Base-by-base conservation (phyloP, 1,140 invertebrate genomes). In the Onthophagus taurus region DNA sequence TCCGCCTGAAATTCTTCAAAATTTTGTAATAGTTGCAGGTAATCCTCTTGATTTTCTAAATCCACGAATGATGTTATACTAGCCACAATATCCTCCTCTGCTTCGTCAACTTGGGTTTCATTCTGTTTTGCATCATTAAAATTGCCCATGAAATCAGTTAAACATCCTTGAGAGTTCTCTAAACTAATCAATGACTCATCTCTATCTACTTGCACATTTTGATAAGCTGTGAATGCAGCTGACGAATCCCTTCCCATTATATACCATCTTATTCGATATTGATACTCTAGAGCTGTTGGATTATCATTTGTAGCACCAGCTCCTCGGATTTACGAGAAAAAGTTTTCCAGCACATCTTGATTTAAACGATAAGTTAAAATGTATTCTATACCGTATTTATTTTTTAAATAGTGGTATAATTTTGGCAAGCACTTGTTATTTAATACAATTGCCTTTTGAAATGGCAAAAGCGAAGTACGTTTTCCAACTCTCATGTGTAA, bases 281-380 rank as follows among this genome's bases (percentile, higher is more conserved):
- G 44, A 29, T 49, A 52, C 6, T 52, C 39, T 26, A 54, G 19
- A 3, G 52, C 38, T 31, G 42, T 29, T 35, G 47, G 50, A 30
- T 54, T 26, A 31, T 54, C 50, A 49, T 56, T 51, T 21, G 44
- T 13, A 11, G 34, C 45, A 44, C 53, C 51, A 47, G 52, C 53
- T 42, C 46, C 48, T 35, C 48, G 12, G 2, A 54, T 38, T 20
- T 49, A 50, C 16, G 47, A 23, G 38, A 56, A 54, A 44, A 50
- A 52, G 36, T 50, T 52, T 43, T 56, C 47, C 8, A 56, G 30
- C 11, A 54, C 44, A 43, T 52, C 50, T 35, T 49, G 50, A 31
- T 54, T 54, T 11, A 54, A 24, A n/a, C 36, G 9, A 13, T 16
- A 23, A 1, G 47, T 54, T 24, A 49, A 35, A 39, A 52, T 42